Percentiles rank a stretch among this genome's conserved stretches.
Conservation (phyloP, 2,113 vertebrate species). For the Laticauda laticaudata region DNA sequence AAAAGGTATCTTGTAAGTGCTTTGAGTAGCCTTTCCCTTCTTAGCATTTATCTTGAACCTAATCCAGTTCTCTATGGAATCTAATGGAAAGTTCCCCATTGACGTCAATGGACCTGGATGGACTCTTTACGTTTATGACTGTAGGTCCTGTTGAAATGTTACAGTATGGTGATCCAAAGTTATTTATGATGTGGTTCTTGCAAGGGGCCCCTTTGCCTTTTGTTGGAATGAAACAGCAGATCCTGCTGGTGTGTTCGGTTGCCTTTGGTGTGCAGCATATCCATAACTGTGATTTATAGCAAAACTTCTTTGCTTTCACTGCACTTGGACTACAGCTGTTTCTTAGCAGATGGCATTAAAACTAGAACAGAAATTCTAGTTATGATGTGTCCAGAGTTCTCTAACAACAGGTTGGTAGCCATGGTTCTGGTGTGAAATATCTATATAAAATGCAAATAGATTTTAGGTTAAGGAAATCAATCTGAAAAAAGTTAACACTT, state of each 20-base stretch:
- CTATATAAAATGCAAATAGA: neutral
- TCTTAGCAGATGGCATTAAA: neutral
- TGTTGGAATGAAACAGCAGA: neutral
- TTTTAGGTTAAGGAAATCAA: neutral
- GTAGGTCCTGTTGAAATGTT: neutral
- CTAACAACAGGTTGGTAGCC: neutral
- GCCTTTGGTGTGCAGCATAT: neutral
- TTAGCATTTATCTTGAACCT: neutral
- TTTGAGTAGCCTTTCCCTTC: neutral
- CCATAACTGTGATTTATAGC: neutral
- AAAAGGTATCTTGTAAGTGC: neutral
- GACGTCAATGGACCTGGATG: neutral
- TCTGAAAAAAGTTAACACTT: neutral
- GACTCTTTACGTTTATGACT: neutral
- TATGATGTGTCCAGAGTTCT: neutral
- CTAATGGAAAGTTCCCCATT: neutral
- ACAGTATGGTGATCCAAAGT: neutral
- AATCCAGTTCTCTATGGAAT: neutral
- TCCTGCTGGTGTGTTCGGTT: rapidly evolving
- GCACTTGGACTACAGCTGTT: neutral
- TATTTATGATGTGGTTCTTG: rapidly evolving
- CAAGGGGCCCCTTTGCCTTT: rapidly evolving
- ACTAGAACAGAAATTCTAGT: neutral
- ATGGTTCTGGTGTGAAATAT: neutral
- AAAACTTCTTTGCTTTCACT: neutral